These are phyloP conservation scores for Leptothorax acervorum DNA, from an alignment of 2,888 invertebrate genomes.

Conservation along the genomic window DNA sequence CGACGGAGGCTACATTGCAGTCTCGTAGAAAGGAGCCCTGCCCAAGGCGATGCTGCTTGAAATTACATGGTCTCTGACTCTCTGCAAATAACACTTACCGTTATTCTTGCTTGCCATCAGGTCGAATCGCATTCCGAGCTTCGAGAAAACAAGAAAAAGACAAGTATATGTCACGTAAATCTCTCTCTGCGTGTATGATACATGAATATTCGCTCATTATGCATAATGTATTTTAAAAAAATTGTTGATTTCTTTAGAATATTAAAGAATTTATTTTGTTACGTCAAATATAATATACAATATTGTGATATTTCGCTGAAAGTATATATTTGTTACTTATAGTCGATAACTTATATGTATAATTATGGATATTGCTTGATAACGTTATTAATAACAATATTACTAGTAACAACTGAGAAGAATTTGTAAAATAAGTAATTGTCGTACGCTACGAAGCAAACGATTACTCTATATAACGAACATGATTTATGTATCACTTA, in stretches of 20 bases:
- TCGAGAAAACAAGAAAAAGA: conserved; percentile 11
- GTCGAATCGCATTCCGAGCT: conserved; percentile 48
- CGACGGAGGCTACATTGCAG: not conserved
- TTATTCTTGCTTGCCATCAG: conserved; percentile 35
- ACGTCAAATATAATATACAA: not conserved
- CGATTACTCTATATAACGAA: too few relatives aligned
- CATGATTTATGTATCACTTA: too few relatives aligned
- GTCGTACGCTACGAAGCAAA: too few relatives aligned
- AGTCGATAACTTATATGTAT: too few relatives aligned
- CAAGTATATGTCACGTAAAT: not conserved
- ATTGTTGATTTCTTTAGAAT: not conserved
- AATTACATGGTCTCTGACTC: conserved; percentile 47
- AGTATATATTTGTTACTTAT: too few relatives aligned
- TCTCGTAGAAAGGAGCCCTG: conserved; percentile 31
- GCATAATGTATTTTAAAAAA: not conserved
- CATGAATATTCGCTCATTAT: not conserved
- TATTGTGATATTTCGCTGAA: too few relatives aligned
- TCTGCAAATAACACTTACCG: conserved; percentile 57
- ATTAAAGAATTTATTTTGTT: not conserved
- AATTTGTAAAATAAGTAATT: too few relatives aligned
- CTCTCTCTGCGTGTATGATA: not conserved
- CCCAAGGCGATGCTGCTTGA: conserved; percentile 36
- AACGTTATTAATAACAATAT: too few relatives aligned
- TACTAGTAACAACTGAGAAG: too few relatives aligned
- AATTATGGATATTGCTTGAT: too few relatives aligned